phyloP scores from a whole-genome alignment of 2,113 vertebrate species.

The Microcebus lehilahytsara region DNA sequence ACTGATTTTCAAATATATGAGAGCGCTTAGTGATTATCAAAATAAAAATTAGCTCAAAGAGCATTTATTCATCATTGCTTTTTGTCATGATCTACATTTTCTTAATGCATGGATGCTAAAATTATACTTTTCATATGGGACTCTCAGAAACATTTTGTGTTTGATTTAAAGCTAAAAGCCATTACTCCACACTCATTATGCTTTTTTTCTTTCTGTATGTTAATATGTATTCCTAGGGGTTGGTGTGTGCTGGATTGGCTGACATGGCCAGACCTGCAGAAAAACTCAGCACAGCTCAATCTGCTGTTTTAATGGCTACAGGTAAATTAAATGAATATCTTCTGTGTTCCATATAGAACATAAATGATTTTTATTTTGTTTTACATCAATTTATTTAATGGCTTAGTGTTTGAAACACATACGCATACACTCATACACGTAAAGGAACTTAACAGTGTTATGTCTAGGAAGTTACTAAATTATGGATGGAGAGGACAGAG shows the following conservation, averaged over 20 bases:
- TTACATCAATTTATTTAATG: not conserved
- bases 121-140: not conserved
- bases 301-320: conserved; percentile 94
- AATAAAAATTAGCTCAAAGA: not conserved
- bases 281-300: conserved; percentile 95
- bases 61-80: not conserved
- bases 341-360: not conserved
- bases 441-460: not conserved
- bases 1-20: not conserved
- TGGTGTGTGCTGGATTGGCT: conserved; percentile 95
- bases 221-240: conserved; percentile 84
- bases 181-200: not conserved
- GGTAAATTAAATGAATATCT: conserved; percentile 81
- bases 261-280: conserved; percentile 97
- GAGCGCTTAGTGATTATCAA: not conserved
- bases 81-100: not conserved
- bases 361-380: not conserved
- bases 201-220: not conserved
- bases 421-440: not conserved
- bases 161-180: not conserved
- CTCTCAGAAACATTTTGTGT: not conserved
- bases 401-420: not conserved
- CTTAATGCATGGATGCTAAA: not conserved
- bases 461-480: not conserved
- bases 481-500: not conserved